Percentiles rank a stretch among this genome's conserved stretches.
phyloP scores from a whole-genome alignment of 2,888 invertebrate genomes.

The Phytoseiulus persimilis region DNA sequence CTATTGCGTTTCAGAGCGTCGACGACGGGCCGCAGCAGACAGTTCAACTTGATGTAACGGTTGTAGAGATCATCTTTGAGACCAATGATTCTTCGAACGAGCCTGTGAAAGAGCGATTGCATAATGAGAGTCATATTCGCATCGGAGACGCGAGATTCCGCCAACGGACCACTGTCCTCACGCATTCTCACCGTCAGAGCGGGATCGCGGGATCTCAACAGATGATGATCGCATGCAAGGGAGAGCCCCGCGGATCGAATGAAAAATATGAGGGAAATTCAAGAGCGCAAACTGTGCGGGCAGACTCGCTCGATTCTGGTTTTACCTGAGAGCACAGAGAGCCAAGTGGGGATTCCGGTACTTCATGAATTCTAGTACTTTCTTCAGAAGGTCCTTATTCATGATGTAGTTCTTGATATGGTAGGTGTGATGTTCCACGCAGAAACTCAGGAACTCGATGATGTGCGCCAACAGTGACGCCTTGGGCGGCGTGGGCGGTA shows the following conservation, averaged over 20 bases:
- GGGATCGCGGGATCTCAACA: too few species aligned
- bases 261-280: too few species aligned
- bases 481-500: constrained; percentile 52
- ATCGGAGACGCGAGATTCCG: not conserved
- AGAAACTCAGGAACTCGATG: constrained; percentile 89
- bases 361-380: constrained; percentile 90
- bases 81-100: constrained; percentile 92
- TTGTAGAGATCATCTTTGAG: constrained; percentile 98
- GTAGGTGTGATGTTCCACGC: constrained; percentile 97
- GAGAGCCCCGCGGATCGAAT: too few species aligned
- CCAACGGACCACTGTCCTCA: too few species aligned
- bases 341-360: constrained; percentile 62
- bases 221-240: too few species aligned
- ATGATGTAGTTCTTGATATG: constrained; percentile 96
- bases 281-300: too few species aligned
- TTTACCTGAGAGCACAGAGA: constrained; percentile 49
- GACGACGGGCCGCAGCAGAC: constrained; percentile 87
- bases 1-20: constrained; percentile 94
- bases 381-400: constrained; percentile 87
- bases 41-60: constrained; percentile 85
- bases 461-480: constrained; percentile 90
- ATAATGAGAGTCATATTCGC: not conserved
- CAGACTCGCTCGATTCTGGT: too few species aligned
- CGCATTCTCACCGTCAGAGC: too few species aligned
- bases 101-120: constrained; percentile 55